Conservation (phyloP, 2,113 vertebrate genomes). For the Callorhinus ursinus region DNA sequence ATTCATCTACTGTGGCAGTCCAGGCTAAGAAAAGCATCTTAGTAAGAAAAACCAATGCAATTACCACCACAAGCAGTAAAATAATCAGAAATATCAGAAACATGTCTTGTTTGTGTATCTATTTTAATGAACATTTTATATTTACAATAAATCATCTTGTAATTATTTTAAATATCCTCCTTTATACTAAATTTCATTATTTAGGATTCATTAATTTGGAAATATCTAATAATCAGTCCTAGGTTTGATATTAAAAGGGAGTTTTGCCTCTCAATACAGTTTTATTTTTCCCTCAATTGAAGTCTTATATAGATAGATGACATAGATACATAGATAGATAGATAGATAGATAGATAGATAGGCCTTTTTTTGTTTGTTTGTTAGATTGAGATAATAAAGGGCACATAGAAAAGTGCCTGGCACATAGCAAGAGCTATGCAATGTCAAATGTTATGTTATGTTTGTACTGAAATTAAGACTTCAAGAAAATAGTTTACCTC, state of each 20-base stretch:
- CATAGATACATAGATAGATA: too few relatives aligned
- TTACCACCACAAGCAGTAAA: conserved; percentile 6
- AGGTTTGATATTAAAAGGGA: conserved; percentile 18
- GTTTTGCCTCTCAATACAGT: neutral
- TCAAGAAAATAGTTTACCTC: conserved; percentile 30
- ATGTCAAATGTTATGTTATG: neutral
- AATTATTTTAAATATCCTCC: conserved; percentile 25
- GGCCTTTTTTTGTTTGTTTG: too few relatives aligned
- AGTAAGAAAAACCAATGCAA: neutral
- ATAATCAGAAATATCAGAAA: neutral
- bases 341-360: too few relatives aligned
- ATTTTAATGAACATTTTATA: neutral
- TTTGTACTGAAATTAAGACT: neutral
- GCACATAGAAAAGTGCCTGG: neutral
- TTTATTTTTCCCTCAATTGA: neutral
- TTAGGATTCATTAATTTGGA: neutral
- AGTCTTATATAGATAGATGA: neutral
- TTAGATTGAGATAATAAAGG: neutral
- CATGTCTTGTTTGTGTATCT: neutral
- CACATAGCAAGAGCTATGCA: neutral
- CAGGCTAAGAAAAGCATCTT: conserved; percentile 12
- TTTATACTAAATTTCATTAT: conserved; percentile 28
- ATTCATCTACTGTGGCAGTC: neutral
- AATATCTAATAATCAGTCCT: neutral
- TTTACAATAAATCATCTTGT: neutral